phyloP scores from a whole-genome alignment of 2,888 invertebrate genomes.

The Tenthredo scrophulariae region DNA sequence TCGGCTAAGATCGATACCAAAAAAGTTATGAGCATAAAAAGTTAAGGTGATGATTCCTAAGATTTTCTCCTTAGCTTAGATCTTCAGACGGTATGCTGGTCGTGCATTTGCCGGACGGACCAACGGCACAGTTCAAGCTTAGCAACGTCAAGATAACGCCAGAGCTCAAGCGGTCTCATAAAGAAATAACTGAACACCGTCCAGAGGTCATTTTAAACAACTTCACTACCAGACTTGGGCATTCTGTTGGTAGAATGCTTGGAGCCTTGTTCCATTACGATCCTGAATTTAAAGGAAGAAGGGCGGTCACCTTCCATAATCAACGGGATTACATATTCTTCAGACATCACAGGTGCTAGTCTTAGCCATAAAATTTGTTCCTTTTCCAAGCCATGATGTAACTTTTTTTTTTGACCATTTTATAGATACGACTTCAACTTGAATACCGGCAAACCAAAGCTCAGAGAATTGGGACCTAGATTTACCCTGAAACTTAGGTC shows the following conservation, averaged over 20 bases:
- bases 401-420: neutral
- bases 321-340: constrained; percentile 99
- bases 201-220: constrained; percentile 97
- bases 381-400: neutral
- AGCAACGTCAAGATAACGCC: constrained; percentile 95
- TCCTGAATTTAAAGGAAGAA: constrained; percentile 95
- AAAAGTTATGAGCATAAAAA: too few species aligned
- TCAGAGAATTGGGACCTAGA: constrained; percentile 97
- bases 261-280: constrained; percentile 97
- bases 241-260: constrained; percentile 94
- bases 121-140: constrained; percentile 97
- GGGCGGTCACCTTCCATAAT: constrained; percentile 98
- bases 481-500: constrained; percentile 96
- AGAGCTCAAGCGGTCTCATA: constrained; percentile 88
- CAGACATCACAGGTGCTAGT: constrained; percentile 90
- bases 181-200: constrained; percentile 91
- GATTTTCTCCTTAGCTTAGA: constrained; percentile 60
- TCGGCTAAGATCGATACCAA: too few species aligned
- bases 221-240: constrained; percentile 96
- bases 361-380: too few species aligned
- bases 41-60: too few species aligned
- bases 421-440: constrained; percentile 92
- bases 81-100: constrained; percentile 90
- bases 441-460: constrained; percentile 86
- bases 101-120: constrained; percentile 97